Evolutionary conservation across 2,888 invertebrate species (phyloP).

Genomic region (Caenorhabditis sp.): DNA sequence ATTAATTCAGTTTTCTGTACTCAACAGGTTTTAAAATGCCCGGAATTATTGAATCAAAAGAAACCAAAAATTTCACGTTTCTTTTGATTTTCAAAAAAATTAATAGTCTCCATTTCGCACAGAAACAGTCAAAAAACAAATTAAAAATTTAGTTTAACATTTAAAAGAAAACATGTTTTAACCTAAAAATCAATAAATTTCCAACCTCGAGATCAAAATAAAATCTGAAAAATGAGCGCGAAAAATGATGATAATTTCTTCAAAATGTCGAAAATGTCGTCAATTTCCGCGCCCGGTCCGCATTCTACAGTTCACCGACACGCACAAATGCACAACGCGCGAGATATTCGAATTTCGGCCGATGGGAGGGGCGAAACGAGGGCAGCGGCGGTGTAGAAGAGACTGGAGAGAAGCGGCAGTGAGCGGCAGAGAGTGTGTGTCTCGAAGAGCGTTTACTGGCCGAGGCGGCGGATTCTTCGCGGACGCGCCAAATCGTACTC

Average conservation of each 20-base stretch:
- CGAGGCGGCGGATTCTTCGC: background rate
- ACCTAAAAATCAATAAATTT: conserved; percentile 8
- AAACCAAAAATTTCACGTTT: no score
- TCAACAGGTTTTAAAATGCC: no score
- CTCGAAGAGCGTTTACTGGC: conserved; percentile 20
- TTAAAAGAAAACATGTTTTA: no score
- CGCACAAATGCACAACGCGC: conserved; percentile 26
- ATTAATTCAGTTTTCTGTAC: background rate
- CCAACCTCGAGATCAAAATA: conserved; percentile 5
- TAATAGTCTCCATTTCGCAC: no score
- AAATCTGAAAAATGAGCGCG: background rate
- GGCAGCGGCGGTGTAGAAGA: conserved; percentile 40
- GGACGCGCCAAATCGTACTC: conserved; percentile 35
- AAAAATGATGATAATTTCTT: conserved; percentile 40
- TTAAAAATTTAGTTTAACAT: no score
- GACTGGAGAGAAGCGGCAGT: conserved; percentile 35
- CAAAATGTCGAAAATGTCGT: conserved; percentile 12
- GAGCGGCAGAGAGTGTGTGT: conserved; percentile 18
- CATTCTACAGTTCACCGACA: conserved; percentile 15
- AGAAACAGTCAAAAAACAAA: no score
- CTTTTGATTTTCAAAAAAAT: no score
- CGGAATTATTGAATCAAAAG: no score
- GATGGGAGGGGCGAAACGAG: background rate
- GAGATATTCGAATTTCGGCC: background rate
- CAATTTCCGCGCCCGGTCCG: conserved; percentile 10